Base-by-base conservation (phyloP, 2,888 invertebrate species). In the Hyppa rectilinea region DNA sequence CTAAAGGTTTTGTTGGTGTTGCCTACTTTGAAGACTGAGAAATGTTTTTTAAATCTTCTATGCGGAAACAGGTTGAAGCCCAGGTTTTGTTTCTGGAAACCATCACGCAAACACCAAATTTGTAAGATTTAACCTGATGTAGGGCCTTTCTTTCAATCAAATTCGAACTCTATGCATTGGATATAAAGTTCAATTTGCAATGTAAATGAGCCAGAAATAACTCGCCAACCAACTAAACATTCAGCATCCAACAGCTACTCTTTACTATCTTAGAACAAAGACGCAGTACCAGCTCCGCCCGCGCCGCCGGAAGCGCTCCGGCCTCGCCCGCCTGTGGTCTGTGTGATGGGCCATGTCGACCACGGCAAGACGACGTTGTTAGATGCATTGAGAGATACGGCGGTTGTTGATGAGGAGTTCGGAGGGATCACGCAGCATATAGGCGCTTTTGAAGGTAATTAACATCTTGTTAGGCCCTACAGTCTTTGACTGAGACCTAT, bases 391-490 rank as follows among this genome's bases (percentile, higher is more conserved):
- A 94, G 99, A 62, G 97, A 99, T 81, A 97, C 99, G 0, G 97
- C 97, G 49, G 97, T 99, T 4, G 99, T 99, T 0, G 97, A 98
- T 47, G 96, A 97, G 45, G 99, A 99, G 96, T 99, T 99, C 92
- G 99, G 99, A 2, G 99, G 99, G 26, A 99, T 99, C 77, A 99
- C 99, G 0, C 99, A 99, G 92, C 99, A 99, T 90, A 99, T 99
- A 86, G 99, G 99, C 56, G 99, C 99, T 47, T 99, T 99, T 95
- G 98, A 98, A 87, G 98, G 98, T 95, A 66, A 34, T 17, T 26
- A 20, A 23, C 10, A 14, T 7, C 20, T 58, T 40, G 5, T 29
- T 47, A 47, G 23, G 23, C 3, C 23, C 3, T 58, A 12, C 12
- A 7, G 6, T 40, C 20, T 20, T 29, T 6, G 20, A 26, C 36